Conservation (phyloP, 2,888 invertebrate species). For the Dysmachus trigonus region DNA sequence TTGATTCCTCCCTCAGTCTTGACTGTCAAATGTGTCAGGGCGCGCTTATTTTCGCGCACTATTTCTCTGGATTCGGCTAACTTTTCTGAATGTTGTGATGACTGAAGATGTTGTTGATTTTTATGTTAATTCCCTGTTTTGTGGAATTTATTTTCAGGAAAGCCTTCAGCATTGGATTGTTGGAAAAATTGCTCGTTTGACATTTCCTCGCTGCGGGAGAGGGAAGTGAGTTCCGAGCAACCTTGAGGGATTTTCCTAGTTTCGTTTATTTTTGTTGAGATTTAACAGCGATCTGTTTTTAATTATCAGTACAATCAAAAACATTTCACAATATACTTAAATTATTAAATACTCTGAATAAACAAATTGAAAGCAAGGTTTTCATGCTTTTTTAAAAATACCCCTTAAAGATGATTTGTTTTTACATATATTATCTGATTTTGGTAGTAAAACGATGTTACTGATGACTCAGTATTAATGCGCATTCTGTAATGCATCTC, state of each 20-base stretch:
- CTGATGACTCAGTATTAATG: too few species aligned
- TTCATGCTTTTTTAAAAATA: too few species aligned
- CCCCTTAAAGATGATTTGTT: too few species aligned
- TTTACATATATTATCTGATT: too few species aligned
- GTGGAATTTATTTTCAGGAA: neutral
- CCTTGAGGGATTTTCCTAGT: neutral
- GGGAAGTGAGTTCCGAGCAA: neutral
- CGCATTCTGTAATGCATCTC: too few species aligned
- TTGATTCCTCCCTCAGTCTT: neutral
- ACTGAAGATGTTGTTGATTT: neutral
- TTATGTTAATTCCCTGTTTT: neutral
- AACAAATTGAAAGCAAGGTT: too few species aligned
- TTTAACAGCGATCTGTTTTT: neutral
- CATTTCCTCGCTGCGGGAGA: neutral
- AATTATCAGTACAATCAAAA: neutral
- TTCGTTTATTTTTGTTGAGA: neutral
- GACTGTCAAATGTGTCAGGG: slow-evolving; percentile 13
- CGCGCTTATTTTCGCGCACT: neutral
- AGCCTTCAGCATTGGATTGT: neutral
- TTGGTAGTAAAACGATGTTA: too few species aligned
- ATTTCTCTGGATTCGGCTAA: neutral
- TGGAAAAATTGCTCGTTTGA: neutral
- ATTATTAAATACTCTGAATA: too few species aligned
- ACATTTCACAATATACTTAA: neutral
- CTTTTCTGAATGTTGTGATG: neutral